phyloP scores from a whole-genome alignment of 2,113 vertebrate species.

The Apteryx mantelli region DNA sequence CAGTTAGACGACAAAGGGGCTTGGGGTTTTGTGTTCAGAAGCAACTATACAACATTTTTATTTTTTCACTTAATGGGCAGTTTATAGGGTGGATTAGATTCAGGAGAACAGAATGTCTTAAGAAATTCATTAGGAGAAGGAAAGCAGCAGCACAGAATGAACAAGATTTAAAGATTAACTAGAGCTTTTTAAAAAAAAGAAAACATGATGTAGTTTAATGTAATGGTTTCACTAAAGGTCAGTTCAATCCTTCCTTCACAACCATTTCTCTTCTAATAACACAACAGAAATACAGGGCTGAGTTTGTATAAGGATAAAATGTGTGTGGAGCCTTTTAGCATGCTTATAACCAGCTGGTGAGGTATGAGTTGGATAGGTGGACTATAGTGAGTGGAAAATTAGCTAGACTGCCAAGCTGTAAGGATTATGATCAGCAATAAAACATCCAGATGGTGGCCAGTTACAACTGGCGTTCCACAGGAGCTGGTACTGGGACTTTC shows the following conservation, averaged over 20 bases:
- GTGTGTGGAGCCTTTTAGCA: neutral
- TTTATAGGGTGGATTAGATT: neutral
- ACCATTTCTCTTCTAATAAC: neutral
- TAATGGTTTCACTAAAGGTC: neutral
- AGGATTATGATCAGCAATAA: neutral
- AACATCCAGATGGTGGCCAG: neutral
- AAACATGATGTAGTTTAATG: neutral
- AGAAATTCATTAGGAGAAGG: neutral
- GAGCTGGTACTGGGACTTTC: neutral
- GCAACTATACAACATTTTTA: neutral
- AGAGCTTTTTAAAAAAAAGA: neutral
- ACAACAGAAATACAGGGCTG: neutral
- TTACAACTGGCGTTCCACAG: neutral
- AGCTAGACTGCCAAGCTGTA: neutral
- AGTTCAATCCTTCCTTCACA: neutral
- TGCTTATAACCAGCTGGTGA: neutral
- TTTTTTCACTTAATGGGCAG: neutral
- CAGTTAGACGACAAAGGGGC: neutral
- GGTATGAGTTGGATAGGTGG: neutral
- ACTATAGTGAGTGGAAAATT: neutral
- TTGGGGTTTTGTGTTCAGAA: neutral
- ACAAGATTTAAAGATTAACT: neutral
- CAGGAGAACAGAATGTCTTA: neutral
- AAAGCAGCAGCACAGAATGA: neutral
- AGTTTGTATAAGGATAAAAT: neutral